Evolutionary conservation across 2,113 vertebrate genomes (phyloP).

Genomic region (Sebastes fasciatus): DNA sequence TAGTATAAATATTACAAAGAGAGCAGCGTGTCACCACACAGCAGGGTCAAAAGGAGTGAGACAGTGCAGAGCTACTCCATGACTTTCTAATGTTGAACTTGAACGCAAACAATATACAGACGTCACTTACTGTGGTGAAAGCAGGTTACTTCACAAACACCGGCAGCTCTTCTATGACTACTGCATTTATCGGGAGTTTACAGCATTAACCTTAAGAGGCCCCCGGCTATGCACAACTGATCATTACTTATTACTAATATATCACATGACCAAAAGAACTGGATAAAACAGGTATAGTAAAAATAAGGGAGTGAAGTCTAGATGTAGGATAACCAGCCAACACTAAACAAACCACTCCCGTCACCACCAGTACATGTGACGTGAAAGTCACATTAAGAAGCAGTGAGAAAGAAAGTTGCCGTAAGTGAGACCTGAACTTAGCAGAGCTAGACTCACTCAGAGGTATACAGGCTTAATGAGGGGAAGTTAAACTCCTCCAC

Average conservation of each 20-base stretch:
- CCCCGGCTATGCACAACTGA: constrained; percentile 18
- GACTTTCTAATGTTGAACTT: not conserved
- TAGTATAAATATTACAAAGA: not conserved
- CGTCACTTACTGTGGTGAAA: not conserved
- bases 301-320: constrained; percentile 11
- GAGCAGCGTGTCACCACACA: constrained; percentile 6
- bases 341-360: constrained; percentile 38
- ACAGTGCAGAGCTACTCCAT: not conserved
- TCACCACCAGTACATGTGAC: not conserved
- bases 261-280: constrained; percentile 20
- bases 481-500: not conserved
- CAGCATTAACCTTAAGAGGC: constrained; percentile 4
- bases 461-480: not conserved
- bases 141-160: not conserved
- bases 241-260: constrained; percentile 6
- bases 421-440: constrained; percentile 33
- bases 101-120: not conserved
- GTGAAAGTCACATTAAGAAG: constrained; percentile 7
- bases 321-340: constrained; percentile 35
- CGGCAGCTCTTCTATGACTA: constrained; percentile 8
- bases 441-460: constrained; percentile 54
- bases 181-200: not conserved
- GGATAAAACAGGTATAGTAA: constrained; percentile 3
- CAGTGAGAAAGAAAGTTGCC: not conserved
- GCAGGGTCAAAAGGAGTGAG: not conserved